phyloP scores from a whole-genome alignment of 2,888 invertebrate species.

The Alcis repandata region DNA sequence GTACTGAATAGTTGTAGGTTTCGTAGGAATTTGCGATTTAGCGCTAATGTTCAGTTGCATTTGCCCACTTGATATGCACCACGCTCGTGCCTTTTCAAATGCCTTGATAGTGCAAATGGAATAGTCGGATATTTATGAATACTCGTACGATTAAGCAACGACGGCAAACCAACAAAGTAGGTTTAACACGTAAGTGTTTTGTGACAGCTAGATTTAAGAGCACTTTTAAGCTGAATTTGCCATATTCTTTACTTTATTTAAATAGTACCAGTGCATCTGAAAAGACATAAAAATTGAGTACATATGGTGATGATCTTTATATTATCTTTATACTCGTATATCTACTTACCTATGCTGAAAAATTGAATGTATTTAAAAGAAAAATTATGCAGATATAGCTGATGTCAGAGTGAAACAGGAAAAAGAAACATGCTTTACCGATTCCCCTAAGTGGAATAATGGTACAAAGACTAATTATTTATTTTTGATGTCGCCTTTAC shows the following conservation, averaged over 20 bases:
- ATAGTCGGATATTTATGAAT: slow-evolving; percentile 32
- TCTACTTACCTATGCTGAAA: no score
- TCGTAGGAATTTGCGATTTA: slow-evolving; percentile 47
- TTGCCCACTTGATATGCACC: slow-evolving; percentile 33
- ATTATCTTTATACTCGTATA: no score
- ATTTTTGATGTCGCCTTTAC: not conserved
- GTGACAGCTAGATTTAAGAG: not conserved
- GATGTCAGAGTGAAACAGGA: not conserved
- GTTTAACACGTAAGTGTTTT: not conserved
- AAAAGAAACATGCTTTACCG: not conserved
- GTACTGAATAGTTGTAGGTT: slow-evolving; percentile 29
- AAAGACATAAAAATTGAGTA: no score
- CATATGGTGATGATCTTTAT: no score
- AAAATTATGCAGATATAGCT: no score
- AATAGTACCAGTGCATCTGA: no score
- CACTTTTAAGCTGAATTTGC: not conserved
- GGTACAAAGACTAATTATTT: not conserved
- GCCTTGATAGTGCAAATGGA: slow-evolving; percentile 39
- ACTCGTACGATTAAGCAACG: slow-evolving; percentile 15
- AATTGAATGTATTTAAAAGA: no score
- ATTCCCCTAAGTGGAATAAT: not conserved
- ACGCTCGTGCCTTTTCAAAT: slow-evolving; percentile 31
- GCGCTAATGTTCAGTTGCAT: slow-evolving; percentile 48
- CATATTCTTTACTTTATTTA: no score
- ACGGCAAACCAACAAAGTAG: not conserved